Conservation (phyloP, 2,888 invertebrate genomes). For the Steromphala cineraria region DNA sequence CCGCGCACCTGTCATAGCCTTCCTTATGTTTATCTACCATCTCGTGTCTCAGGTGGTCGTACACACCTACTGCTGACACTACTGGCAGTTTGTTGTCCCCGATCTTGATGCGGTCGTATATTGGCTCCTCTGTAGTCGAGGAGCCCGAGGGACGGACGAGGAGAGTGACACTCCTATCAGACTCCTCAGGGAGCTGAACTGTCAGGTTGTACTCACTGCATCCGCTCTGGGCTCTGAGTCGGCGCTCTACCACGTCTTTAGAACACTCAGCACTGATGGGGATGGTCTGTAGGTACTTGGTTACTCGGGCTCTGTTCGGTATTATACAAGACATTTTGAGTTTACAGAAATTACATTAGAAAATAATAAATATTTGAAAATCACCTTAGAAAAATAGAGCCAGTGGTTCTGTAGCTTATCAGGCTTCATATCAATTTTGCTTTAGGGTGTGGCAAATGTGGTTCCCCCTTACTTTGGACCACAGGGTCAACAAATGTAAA, state of each 20-base stretch:
- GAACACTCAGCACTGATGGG: neutral
- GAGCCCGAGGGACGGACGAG: neutral
- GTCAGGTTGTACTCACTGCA: neutral
- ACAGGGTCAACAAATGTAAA: too few species aligned
- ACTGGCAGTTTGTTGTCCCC: neutral
- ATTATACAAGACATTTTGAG: too few species aligned
- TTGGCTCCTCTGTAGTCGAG: neutral
- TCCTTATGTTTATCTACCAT: neutral
- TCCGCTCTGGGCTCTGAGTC: neutral
- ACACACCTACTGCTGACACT: neutral
- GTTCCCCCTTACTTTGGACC: too few species aligned
- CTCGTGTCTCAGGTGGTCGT: neutral
- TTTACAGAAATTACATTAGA: too few species aligned
- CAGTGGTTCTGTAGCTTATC: too few species aligned
- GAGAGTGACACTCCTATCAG: neutral
- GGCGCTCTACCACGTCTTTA: neutral
- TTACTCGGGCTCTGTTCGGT: neutral
- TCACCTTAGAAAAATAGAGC: too few species aligned
- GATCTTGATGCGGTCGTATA: neutral
- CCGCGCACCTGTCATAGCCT: neutral
- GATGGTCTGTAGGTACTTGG: neutral
- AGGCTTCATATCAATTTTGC: too few species aligned
- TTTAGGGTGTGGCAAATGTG: too few species aligned
- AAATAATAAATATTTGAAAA: too few species aligned
- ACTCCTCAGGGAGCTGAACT: neutral